phyloP scores from a whole-genome alignment of 2,113 vertebrate genomes.

The Neofelis nebulosa region DNA sequence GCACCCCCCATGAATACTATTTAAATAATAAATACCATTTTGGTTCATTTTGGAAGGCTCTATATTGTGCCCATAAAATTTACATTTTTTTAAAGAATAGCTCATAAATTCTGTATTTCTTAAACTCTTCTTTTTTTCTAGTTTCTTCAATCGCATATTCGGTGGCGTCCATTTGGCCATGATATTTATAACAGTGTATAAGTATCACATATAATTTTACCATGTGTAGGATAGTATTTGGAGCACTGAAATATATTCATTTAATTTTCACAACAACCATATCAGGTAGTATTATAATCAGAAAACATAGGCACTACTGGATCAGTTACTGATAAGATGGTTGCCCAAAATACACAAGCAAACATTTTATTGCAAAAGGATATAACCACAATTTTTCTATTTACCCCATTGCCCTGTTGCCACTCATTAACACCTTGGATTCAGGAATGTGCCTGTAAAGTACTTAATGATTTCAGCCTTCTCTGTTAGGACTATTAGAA shows the following conservation, averaged over 20 bases:
- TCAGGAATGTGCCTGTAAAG: background rate
- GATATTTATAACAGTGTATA: background rate
- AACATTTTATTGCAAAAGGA: background rate
- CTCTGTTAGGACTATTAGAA: background rate
- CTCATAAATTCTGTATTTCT: background rate
- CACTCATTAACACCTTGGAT: background rate
- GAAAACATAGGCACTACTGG: background rate
- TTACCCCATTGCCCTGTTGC: background rate
- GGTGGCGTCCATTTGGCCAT: background rate
- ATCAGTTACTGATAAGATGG: background rate
- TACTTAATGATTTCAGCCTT: background rate
- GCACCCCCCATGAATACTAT: background rate
- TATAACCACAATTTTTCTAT: background rate
- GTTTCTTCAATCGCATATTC: background rate
- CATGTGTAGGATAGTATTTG: background rate
- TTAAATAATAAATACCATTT: background rate
- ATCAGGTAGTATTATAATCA: background rate
- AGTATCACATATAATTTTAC: background rate
- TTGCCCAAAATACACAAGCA: background rate
- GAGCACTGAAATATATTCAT: background rate
- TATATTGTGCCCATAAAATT: background rate
- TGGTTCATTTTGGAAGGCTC: background rate
- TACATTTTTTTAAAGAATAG: background rate
- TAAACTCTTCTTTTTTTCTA: background rate
- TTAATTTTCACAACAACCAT: background rate